Evolutionary conservation across 2,888 invertebrate species (phyloP), one percentile per base, ranked within the genome.

Genomic region (Kuschelorhynchus macadamiae): DNA sequence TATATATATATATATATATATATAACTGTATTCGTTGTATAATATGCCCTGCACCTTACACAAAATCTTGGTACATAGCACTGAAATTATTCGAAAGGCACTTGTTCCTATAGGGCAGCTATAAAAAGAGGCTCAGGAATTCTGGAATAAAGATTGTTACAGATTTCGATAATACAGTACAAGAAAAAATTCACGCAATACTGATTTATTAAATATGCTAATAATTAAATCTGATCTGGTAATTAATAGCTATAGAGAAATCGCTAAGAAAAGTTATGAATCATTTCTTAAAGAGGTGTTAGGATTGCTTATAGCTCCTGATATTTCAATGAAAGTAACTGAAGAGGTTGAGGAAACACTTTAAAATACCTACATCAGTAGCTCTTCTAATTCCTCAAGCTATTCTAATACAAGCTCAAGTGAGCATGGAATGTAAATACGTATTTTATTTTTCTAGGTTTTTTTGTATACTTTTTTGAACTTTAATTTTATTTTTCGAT

Each of bases 301-400:
- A 39, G 39, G 11, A 14, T 39, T 39, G 39, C 39, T 39, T 39
- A 14, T 39, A 39, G 39, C 39, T 39, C 39, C 39, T 12, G 39
- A 39, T 39, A 14, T 39, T 39, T 3, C 11, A 39, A 39, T 39
- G 11, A 14, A 39, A 39, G 39, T 7, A 39, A 39, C 39, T 39
- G 14, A 3, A 39, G 39, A 39, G 39, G 11, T 39, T 39, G 39
- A 39, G 14, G 39, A 39, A 39, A 9, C 5, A 9, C 39, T 39
- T 39, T 11, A 9, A 39, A 39, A 39, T 39, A 39, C 14, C 39
- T 12, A 39, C 39, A 2, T 39, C 39, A 39, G 39, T 9, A 14
- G 39, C 39, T 39, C 39, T 39, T 39, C 39, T 39, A 39, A 39
- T 39, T 39, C 39, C 11, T 39, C 39, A 39, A 39, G 12, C 39